These are phyloP conservation scores for Alcedo quadribrachys DNA, from an alignment of 2,797 vertebrate genomes.

Conservation along the genomic window DNA sequence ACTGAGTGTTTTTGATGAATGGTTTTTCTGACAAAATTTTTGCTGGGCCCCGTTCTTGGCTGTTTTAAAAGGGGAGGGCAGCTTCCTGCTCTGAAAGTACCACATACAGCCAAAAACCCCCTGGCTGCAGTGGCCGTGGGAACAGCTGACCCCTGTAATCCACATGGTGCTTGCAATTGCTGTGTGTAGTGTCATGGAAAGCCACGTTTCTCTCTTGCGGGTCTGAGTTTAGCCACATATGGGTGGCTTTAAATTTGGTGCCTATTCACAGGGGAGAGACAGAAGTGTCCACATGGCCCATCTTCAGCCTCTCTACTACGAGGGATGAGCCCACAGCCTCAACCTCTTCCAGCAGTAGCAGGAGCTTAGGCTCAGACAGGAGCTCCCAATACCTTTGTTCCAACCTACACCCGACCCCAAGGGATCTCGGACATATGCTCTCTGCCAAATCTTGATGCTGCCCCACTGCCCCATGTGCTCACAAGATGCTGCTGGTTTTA, in stretches of 20 bases:
- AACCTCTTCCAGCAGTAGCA: background rate
- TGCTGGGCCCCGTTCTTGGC: background rate
- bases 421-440: background rate
- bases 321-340: background rate
- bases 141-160: background rate
- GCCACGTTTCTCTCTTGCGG: background rate
- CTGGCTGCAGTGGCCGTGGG: background rate
- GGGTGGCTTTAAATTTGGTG: background rate
- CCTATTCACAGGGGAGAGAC: background rate
- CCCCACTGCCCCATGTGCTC: background rate
- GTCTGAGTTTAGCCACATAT: background rate
- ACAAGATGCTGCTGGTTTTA: background rate
- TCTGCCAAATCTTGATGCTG: background rate
- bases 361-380: background rate
- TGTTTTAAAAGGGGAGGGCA: background rate
- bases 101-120: background rate
- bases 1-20: background rate
- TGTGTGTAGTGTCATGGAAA: background rate
- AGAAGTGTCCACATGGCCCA: background rate
- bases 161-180: rapidly evolving
- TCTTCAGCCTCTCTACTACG: background rate
- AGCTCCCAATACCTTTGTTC: background rate
- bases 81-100: background rate
- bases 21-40: background rate
- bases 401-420: background rate